Evolutionary conservation across 2,797 vertebrate genomes (phyloP).

Genomic region (Heliangelus exortis): DNA sequence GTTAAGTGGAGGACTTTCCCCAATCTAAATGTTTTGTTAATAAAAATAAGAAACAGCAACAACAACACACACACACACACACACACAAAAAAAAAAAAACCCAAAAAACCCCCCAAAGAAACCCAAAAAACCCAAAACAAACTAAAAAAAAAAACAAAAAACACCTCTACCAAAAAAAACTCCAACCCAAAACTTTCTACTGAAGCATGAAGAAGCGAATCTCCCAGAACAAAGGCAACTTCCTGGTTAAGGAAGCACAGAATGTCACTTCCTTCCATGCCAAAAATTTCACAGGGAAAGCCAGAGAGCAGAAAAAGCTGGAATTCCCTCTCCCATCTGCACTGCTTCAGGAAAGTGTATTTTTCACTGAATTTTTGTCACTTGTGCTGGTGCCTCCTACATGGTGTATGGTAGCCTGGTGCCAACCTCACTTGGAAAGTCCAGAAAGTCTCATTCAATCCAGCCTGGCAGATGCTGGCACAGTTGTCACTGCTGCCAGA

Average conservation of each 20-base stretch:
- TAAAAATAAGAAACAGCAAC: no score
- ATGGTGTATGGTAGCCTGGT: fast-evolving
- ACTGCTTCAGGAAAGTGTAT: neutral
- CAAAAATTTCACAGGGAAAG: neutral
- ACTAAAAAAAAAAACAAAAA: no score
- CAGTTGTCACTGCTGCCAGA: neutral
- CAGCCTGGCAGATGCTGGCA: neutral
- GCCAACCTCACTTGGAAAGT: neutral
- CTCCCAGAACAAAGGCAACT: neutral
- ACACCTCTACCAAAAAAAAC: no score
- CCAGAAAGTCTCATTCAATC: neutral
- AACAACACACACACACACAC: no score
- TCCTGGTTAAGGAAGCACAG: conserved; percentile 15
- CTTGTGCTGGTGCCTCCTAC: neutral
- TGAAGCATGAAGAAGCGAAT: neutral
- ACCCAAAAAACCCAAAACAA: no score
- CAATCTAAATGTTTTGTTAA: neutral
- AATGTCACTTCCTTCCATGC: neutral
- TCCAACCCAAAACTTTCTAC: neutral
- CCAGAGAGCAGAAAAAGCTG: neutral
- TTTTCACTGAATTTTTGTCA: neutral
- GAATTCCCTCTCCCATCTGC: conserved; percentile 3
- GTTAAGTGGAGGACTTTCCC: neutral
- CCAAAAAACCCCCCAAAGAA: no score
- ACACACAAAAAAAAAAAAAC: no score